Evolutionary conservation across 2,113 vertebrate genomes (phyloP), one percentile per base, ranked within the genome.

Genomic region (Phylloscopus trochiloides): DNA sequence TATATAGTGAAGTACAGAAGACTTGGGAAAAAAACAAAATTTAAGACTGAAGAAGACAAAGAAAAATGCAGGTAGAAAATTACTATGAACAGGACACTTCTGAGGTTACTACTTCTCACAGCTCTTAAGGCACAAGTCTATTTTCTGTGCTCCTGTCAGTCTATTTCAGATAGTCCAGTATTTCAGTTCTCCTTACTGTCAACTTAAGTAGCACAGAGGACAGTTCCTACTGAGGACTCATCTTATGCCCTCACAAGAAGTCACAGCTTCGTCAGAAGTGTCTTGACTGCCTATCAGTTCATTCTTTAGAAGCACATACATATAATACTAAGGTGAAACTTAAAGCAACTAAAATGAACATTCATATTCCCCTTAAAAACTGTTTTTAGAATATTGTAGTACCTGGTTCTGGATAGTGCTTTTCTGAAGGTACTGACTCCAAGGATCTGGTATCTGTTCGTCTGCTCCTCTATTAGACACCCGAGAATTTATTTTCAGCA

Each of bases 371-470:
- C 12, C 4, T 59, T 36, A 42, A 7, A 38, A 82, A n/a, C 8
- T 22, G 5, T 1, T 90, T 66, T 80, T 36, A 71, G 28, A 59
- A 22, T 50, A 86, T 62, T 47, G 1, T 12, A 94, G 93, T 98
- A 99, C 99, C 98, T 99, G 98, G 92, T 95, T 98, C 76, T 98
- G 98, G 59, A 99, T 97, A 96, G 91, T 98, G 95, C 96, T 99
- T 97, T 98, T 99, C 96, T 99, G 98, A 79, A 99, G 98, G 92
- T 99, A 99, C 36, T 99, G 99, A 98, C 99, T 99, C 99, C 99
- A 99, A 80, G 99, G 99, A 97, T 99, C 99, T 76, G 99, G 99
- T 91, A 99, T 99, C 97, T 99, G 99, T 89, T 99, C 99, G 25
- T 99, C 98, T 36, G 98, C 97, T 87, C 98, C 98, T 90, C 98